phyloP scores from a whole-genome alignment of 2,113 vertebrate genomes.

The Gallinago media region DNA sequence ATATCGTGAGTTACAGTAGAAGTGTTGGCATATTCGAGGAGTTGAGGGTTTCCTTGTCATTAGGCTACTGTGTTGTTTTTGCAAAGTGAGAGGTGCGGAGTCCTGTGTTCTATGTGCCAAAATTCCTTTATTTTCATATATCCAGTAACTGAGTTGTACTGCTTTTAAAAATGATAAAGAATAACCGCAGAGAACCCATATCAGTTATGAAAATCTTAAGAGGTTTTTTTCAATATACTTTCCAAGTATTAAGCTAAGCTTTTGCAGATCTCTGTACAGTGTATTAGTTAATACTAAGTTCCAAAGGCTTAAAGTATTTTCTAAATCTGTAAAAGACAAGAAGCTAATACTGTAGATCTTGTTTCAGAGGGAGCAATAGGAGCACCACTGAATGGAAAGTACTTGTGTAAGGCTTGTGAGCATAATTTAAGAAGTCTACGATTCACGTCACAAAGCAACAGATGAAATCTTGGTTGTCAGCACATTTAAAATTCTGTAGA shows the following conservation, averaged over 20 bases:
- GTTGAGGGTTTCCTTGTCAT: not conserved
- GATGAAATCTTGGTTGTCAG: not conserved
- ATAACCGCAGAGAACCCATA: not conserved
- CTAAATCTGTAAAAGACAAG: not conserved
- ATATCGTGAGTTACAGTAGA: not conserved
- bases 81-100: not conserved
- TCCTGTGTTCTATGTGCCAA: not conserved
- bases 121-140: not conserved
- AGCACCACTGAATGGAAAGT: not conserved
- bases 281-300: not conserved
- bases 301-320: not conserved
- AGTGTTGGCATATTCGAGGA: not conserved
- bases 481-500: not conserved
- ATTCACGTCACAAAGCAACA: not conserved
- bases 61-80: not conserved
- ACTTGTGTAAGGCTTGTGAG: not conserved
- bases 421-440: not conserved
- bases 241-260: not conserved
- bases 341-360: not conserved
- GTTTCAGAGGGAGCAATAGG: not conserved
- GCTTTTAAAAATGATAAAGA: not conserved
- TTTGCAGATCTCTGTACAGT: not conserved
- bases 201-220: not conserved
- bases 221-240: not conserved
- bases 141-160: not conserved